Evolutionary conservation across 2,797 vertebrate species (phyloP).

Genomic region (Phyllotis vaccarum): DNA sequence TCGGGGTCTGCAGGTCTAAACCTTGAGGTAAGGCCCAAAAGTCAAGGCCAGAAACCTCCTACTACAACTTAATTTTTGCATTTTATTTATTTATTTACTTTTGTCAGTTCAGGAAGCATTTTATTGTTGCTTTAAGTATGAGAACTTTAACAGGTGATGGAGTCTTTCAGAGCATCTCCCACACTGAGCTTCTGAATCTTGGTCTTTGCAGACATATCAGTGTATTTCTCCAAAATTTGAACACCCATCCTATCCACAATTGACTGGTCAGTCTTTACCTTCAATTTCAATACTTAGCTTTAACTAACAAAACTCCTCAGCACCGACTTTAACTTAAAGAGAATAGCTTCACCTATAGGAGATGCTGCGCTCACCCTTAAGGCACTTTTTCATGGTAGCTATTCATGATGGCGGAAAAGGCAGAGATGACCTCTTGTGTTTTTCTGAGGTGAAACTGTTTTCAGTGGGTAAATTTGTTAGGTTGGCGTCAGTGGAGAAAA

Average conservation of each 20-base stretch:
- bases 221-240: constrained; percentile 94
- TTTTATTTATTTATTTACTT: not conserved
- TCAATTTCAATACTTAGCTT: constrained; percentile 93
- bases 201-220: constrained; percentile 93
- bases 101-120: constrained; percentile 64
- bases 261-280: constrained; percentile 93
- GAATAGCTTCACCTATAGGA: constrained; percentile 91
- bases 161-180: constrained; percentile 86
- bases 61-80: too few relatives aligned
- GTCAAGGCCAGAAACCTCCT: too few relatives aligned
- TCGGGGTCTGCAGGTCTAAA: too few relatives aligned
- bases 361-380: constrained; percentile 94
- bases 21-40: too few relatives aligned
- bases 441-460: constrained; percentile 91
- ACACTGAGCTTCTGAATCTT: constrained; percentile 97
- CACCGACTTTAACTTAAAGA: constrained; percentile 92
- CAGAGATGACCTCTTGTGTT: constrained; percentile 91
- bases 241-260: constrained; percentile 98
- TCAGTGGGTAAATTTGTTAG: constrained; percentile 95
- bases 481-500: constrained; percentile 93
- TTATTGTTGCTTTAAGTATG: constrained; percentile 83
- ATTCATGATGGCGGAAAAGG: constrained; percentile 96
- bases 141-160: not conserved
- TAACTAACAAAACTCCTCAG: constrained; percentile 94
- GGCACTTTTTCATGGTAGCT: constrained; percentile 94